A percentile compares a stretch with the other conserved stretches of the same genome.
These are phyloP conservation scores for Hydropsyche tenuis DNA, from an alignment of 1,140 invertebrate species.

Conservation along the genomic window DNA sequence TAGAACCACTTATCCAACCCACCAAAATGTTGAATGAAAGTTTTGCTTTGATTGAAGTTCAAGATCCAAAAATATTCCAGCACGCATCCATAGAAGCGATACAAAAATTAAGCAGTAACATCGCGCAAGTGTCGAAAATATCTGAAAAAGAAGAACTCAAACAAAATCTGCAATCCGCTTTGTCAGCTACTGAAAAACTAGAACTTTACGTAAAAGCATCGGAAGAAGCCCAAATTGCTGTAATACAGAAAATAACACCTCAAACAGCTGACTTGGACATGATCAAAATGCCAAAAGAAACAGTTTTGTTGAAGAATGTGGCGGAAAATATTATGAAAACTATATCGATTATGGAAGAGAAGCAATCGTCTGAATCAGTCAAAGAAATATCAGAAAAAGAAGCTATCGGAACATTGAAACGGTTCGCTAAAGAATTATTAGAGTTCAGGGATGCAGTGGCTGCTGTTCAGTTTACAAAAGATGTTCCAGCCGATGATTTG, in stretches of 20 bases:
- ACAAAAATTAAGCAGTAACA: conserved; percentile 31
- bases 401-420: conserved; percentile 44
- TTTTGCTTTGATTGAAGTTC: conserved; percentile 25
- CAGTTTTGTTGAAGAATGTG: conserved; percentile 33
- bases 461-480: conserved; percentile 31
- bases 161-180: conserved; percentile 17
- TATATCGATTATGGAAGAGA: conserved; percentile 35
- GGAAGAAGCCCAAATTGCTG: background rate
- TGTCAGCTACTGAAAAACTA: conserved; percentile 1
- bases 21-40: conserved; percentile 43
- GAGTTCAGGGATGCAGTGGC: conserved; percentile 57
- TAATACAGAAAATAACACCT: background rate
- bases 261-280: background rate
- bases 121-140: conserved; percentile 16
- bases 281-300: background rate
- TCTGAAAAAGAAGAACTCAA: conserved; percentile 24
- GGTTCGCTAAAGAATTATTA: conserved; percentile 53
- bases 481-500: conserved; percentile 48
- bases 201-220: background rate
- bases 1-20: conserved; percentile 37
- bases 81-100: conserved; percentile 23
- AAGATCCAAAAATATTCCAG: conserved; percentile 30
- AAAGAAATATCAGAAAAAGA: conserved; percentile 47
- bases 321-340: conserved; percentile 35
- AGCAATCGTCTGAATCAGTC: conserved; percentile 36